Percentiles rank a stretch among this genome's conserved stretches.
Evolutionary conservation across 2,113 vertebrate species (phyloP).

Genomic region (Nematolebias whitei): DNA sequence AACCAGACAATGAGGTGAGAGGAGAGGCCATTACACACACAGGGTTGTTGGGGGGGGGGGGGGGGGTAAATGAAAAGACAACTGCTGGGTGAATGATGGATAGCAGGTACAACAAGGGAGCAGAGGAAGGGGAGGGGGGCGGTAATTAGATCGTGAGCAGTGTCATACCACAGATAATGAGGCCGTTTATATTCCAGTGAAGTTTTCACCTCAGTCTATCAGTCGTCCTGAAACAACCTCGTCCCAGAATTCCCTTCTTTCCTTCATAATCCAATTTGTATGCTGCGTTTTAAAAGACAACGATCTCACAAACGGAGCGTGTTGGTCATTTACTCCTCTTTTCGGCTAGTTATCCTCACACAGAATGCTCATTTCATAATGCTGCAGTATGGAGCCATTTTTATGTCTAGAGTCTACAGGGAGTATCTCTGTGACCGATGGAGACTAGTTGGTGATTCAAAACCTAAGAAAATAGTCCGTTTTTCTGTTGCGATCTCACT

Average conservation of each 20-base stretch:
- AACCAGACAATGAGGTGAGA: not conserved
- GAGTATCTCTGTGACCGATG: no score
- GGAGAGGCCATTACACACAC: conserved; percentile 12
- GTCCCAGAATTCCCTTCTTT: not conserved
- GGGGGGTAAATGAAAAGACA: not conserved
- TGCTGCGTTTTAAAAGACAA: not conserved
- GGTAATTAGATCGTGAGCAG: conserved; percentile 50
- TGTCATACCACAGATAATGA: conserved; percentile 34
- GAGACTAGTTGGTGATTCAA: no score
- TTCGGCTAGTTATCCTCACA: not conserved
- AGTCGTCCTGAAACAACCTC: not conserved
- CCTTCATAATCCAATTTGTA: not conserved
- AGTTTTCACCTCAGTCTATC: conserved; percentile 4
- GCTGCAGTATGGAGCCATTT: no score
- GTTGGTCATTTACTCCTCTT: not conserved
- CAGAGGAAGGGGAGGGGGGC: conserved; percentile 6
- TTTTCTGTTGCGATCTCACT: no score
- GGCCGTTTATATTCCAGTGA: conserved; percentile 30
- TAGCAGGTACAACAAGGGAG: conserved; percentile 16
- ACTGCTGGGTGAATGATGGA: conserved; percentile 9
- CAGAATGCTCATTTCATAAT: no score
- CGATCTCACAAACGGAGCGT: not conserved
- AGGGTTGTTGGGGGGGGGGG: conserved; percentile 1
- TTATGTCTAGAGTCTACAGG: no score
- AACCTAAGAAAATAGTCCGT: no score